Evolutionary conservation across 1,140 invertebrate species (phyloP), one percentile per base, ranked within the genome.

Genomic region (Halotydeus destructor): DNA sequence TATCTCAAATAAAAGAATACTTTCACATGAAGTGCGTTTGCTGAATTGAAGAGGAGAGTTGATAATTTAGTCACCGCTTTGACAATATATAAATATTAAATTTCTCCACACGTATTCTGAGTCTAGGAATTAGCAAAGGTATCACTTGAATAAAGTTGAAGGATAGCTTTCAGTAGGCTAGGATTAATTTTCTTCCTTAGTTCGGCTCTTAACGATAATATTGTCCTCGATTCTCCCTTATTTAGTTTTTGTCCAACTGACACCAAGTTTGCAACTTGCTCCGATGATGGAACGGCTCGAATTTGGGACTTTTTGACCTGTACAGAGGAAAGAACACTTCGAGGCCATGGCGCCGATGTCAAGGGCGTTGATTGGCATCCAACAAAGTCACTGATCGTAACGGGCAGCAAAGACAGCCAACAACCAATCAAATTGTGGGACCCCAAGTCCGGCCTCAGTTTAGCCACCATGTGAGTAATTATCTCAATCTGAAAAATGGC

Each of bases 311-410:
- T 99, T 67, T 18, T 48, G 3, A 30, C 16, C 9, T 44, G 43
- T 36, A 14, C 5, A 30, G 38, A 44, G 21, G 46, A 50, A 32
- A 14, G 26, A 14, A 39, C 42, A 11, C 32, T 46, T n/a, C 32
- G 63, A 80, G 82, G 94, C 50, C 94, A 99, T 61, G 94, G 94
- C 50, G 85, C 93, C 16, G 94, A 99, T 70, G 94, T 99, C 0
- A 96, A 96, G 61, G 96, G 89, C 63, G 85, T 97, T 4, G 88
- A 97, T 59, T 99, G 94, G 94, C 94, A 99, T 69, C 93, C 94
- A 4, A 80, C 85, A 49, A 97, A 97, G 63, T 76, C 79, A 49
- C 69, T 99, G 38, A 74, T 99, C 51, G 83, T 93, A 18, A 97
- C 91, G 12, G 94, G 94, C 0, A 96, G 88, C 59, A 96, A 98